phyloP scores from a whole-genome alignment of 2,797 vertebrate genomes.

The Cottoperca gobio region DNA sequence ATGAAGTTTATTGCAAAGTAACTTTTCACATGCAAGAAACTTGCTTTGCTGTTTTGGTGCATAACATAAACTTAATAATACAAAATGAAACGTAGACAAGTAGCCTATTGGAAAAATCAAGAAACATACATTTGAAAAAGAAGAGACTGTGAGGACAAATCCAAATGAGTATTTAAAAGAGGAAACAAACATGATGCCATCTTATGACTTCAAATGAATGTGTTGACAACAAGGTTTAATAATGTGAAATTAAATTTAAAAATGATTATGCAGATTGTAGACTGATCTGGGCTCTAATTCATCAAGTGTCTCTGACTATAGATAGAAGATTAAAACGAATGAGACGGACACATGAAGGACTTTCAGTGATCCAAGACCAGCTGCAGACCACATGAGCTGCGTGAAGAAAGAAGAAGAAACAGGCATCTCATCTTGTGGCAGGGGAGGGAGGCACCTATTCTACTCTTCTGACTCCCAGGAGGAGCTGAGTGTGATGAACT shows the following conservation, averaged over 20 bases:
- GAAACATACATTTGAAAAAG: too few species aligned
- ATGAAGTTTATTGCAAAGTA: too few species aligned
- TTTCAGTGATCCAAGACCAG: too few species aligned
- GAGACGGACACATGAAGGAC: slow-evolving; percentile 52
- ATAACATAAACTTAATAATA: too few species aligned
- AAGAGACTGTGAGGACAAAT: background rate
- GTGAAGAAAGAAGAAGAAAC: background rate
- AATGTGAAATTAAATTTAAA: slow-evolving; percentile 18
- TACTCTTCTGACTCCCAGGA: slow-evolving; percentile 37
- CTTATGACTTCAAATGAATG: slow-evolving; percentile 12
- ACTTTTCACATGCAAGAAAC: too few species aligned
- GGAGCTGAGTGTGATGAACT: slow-evolving; percentile 60
- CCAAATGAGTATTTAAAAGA: background rate
- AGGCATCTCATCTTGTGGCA: slow-evolving; percentile 37
- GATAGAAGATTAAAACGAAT: slow-evolving; percentile 61
- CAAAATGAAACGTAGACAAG: too few species aligned
- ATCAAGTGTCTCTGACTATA: slow-evolving; percentile 38
- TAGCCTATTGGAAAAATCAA: too few species aligned
- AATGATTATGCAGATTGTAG: slow-evolving; percentile 16
- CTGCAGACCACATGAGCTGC: too few species aligned
- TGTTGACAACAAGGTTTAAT: slow-evolving; percentile 8
- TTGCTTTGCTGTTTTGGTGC: too few species aligned
- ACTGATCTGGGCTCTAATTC: slow-evolving; percentile 27
- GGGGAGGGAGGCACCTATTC: slow-evolving; percentile 40
- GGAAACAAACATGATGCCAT: background rate